phyloP scores from a whole-genome alignment of 2,888 invertebrate species.

The Isotomurus palustris region DNA sequence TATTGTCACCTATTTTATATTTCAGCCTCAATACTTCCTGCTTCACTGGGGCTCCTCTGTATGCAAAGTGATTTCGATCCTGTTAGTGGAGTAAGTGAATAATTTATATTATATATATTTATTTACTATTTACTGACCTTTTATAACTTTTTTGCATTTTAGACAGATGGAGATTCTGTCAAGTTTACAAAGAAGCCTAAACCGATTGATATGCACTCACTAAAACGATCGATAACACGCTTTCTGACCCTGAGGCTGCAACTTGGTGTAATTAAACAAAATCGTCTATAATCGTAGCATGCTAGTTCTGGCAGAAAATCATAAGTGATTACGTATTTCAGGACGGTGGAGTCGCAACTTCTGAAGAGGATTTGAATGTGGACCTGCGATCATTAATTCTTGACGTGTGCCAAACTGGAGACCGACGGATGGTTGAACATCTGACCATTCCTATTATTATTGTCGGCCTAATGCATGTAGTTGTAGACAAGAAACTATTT shows the following conservation, averaged over 20 bases:
- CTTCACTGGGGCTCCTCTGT: not conserved
- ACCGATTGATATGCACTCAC: slow-evolving; percentile 38
- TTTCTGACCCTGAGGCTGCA: slow-evolving; percentile 21
- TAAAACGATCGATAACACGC: slow-evolving; percentile 29
- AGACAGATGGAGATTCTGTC: slow-evolving; percentile 31
- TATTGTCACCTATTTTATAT: too few species aligned
- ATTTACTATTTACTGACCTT: not conserved
- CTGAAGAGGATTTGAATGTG: slow-evolving; percentile 22
- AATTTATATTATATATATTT: not conserved
- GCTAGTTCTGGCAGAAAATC: not conserved
- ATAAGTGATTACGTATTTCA: not conserved
- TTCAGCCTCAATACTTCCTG: too few species aligned
- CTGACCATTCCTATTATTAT: slow-evolving; percentile 35
- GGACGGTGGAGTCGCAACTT: slow-evolving; percentile 25
- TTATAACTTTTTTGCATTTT: not conserved
- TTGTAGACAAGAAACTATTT: slow-evolving; percentile 39
- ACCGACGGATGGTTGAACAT: slow-evolving; percentile 21
- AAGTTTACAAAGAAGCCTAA: slow-evolving; percentile 40
- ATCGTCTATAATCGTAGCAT: not conserved
- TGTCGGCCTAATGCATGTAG: slow-evolving; percentile 42
- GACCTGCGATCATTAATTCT: slow-evolving; percentile 22
- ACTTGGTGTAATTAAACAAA: slow-evolving; percentile 28
- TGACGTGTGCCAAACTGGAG: slow-evolving; percentile 20
- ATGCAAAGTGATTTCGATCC: slow-evolving; percentile 22
- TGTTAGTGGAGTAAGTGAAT: slow-evolving; percentile 13